Conservation (phyloP, 1,140 invertebrate species). For the Drosophila bocki region DNA sequence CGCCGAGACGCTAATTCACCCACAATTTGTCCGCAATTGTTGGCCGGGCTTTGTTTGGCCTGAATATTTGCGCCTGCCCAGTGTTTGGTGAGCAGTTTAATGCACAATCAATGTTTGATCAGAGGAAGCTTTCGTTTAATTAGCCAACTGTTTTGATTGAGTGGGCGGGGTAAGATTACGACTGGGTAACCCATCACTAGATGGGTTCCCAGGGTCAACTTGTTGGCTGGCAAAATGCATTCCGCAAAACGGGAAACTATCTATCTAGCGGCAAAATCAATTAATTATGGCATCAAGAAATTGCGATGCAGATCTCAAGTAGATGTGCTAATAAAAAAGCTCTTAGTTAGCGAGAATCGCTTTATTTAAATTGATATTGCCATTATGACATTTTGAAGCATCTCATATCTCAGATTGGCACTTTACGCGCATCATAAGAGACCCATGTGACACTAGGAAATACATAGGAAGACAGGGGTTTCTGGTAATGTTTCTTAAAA, state of each 20-base stretch:
- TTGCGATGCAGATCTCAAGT: constrained; percentile 32
- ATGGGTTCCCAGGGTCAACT: constrained; percentile 58
- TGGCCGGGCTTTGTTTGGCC: constrained; percentile 47
- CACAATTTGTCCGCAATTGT: constrained; percentile 73
- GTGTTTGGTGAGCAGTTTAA: constrained; percentile 73
- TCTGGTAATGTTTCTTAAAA: background rate
- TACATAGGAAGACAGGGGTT: too few species aligned
- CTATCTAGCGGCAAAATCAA: constrained; percentile 46
- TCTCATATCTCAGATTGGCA: constrained; percentile 40
- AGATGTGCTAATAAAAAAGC: constrained; percentile 34
- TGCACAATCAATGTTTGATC: constrained; percentile 75
- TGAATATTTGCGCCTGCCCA: constrained; percentile 44
- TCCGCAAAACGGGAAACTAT: constrained; percentile 34
- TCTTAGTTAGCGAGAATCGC: constrained; percentile 17
- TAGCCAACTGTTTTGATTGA: constrained; percentile 66
- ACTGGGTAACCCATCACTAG: constrained; percentile 26
- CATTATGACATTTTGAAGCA: constrained; percentile 33
- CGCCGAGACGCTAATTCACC: constrained; percentile 63
- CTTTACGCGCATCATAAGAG: background rate
- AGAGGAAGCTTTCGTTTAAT: constrained; percentile 71
- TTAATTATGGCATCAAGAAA: constrained; percentile 61
- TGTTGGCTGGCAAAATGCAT: constrained; percentile 58
- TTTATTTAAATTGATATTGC: constrained; percentile 24
- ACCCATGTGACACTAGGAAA: background rate
- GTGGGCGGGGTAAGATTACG: constrained; percentile 11